Evolutionary conservation across 1,140 invertebrate species (phyloP), one percentile per base, ranked within the genome.

Genomic region (Planococcus citri): DNA sequence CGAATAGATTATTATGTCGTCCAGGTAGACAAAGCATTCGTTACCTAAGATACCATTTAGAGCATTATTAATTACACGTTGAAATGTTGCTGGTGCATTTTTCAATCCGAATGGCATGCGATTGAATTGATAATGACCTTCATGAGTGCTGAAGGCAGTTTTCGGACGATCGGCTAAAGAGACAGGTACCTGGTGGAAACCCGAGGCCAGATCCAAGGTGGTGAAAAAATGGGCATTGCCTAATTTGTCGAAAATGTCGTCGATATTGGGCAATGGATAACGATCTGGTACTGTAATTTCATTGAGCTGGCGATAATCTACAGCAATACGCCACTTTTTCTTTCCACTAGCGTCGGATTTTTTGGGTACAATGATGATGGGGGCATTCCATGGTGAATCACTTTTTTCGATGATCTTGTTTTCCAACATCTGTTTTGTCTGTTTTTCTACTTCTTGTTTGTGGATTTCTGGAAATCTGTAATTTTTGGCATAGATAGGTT

Each of bases 181-280:
- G 1, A 85, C 74, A 4, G 75, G 72, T 4, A 84, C 75, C 72
- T 85, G 82, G 73, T 78, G 78, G 73, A 80, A 84, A 3, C 82
- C 82, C 29, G 75, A 77, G 0, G 74, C 74, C 12, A 82, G 69
- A 76, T 85, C 82, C 0, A 85, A 68, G 0, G 78, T 75, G 4
- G 77, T 77, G 70, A 83, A 83, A 68, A 76, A 77, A 25, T 72
- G 72, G 9, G 74, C 72, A 1, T 74, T 75, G 0, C 74, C 74
- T 64, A 81, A 68, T 29, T 73, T 73, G 71, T 81, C 77, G 14
- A 84, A 73, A 9, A 76, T 74, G n/a, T 81, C 78, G 20, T 77
- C 75, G 0, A 82, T 81, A 22, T 78, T 74, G 3, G 82, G 81
- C 4, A 83, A 68, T 1, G 82, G 81, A 73, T 77, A 82, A n/a